Conservation (phyloP, 1,140 invertebrate genomes). For the Drosophila littoralis region DNA sequence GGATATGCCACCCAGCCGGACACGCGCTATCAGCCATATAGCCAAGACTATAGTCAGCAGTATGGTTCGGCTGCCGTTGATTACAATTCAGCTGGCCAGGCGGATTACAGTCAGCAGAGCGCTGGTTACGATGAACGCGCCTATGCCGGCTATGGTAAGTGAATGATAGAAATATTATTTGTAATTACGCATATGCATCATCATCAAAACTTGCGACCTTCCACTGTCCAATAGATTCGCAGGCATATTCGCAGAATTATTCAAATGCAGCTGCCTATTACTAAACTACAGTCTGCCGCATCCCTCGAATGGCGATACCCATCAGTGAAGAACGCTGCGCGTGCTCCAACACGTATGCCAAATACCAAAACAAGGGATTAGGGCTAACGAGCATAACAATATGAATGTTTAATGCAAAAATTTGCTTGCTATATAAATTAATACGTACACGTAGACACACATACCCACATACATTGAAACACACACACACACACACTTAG, state of each 20-base stretch:
- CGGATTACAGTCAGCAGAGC: conserved; percentile 81
- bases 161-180: neutral
- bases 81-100: conserved; percentile 73
- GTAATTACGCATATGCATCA: conserved; percentile 21
- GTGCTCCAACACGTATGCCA: conserved; percentile 66
- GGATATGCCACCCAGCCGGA: conserved; percentile 75
- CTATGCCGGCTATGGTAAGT: conserved; percentile 83
- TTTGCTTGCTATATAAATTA: conserved; percentile 58
- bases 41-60: conserved; percentile 81
- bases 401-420: conserved; percentile 61
- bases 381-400: conserved; percentile 49
- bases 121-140: conserved; percentile 74
- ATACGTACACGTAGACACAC: conserved; percentile 29
- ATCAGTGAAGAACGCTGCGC: conserved; percentile 71
- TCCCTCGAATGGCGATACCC: conserved; percentile 50
- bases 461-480: conserved; percentile 35
- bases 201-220: conserved; percentile 17
- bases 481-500: conserved; percentile 51
- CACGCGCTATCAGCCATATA: conserved; percentile 76
- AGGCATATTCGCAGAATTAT: conserved; percentile 79
- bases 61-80: conserved; percentile 80
- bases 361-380: conserved; percentile 69
- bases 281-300: conserved; percentile 56
- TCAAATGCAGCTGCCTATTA: conserved; percentile 83
- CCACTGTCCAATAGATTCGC: conserved; percentile 64